phyloP scores from a whole-genome alignment of 2,797 vertebrate species.

The Karalla daura region DNA sequence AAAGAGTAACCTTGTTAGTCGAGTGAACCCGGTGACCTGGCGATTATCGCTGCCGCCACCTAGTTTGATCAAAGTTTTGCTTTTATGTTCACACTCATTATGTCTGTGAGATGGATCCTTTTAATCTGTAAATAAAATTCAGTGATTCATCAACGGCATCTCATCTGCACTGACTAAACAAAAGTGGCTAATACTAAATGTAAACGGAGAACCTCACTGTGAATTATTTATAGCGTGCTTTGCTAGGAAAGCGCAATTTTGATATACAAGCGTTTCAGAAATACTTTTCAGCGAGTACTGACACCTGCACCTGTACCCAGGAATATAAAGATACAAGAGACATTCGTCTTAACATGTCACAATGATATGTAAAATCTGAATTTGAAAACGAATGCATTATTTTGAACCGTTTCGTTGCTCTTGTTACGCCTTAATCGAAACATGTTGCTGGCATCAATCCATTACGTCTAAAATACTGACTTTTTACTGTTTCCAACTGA shows the following conservation, averaged over 20 bases:
- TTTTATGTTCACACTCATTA: slow-evolving; percentile 52
- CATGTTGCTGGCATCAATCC: too few species aligned
- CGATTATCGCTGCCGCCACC: slow-evolving; percentile 28
- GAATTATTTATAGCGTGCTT: neutral
- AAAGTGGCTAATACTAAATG: neutral
- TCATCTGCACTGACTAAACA: neutral
- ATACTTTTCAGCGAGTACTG: neutral
- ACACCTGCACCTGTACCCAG: neutral
- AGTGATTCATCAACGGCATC: neutral
- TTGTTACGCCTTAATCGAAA: too few species aligned
- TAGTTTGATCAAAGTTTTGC: slow-evolving; percentile 57
- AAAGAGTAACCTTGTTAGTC: slow-evolving; percentile 54
- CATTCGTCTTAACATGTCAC: neutral
- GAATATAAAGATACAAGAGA: neutral
- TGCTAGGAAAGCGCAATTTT: neutral
- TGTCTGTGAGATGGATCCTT: slow-evolving; percentile 12
- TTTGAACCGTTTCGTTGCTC: too few species aligned
- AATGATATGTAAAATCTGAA: too few species aligned
- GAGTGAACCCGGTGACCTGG: slow-evolving; percentile 28
- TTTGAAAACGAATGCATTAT: too few species aligned
- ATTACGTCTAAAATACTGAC: too few species aligned
- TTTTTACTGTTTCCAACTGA: too few species aligned
- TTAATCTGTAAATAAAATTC: slow-evolving; percentile 22
- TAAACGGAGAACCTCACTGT: neutral
- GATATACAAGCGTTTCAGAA: neutral